These are phyloP conservation scores for Mimumesa dahlbomi DNA, from an alignment of 2,888 invertebrate genomes.

Conservation along the genomic window DNA sequence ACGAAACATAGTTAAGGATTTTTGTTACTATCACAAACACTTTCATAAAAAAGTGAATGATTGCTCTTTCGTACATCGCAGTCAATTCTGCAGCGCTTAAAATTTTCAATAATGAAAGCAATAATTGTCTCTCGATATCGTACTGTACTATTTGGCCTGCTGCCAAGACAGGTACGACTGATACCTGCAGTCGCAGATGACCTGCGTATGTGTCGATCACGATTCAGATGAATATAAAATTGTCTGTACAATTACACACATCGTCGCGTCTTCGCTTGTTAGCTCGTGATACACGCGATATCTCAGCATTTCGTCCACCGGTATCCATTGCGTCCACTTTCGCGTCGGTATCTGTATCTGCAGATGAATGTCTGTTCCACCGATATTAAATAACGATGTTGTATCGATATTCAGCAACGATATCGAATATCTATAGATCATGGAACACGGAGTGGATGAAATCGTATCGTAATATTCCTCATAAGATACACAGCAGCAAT, in stretches of 20 bases:
- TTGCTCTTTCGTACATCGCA: not conserved
- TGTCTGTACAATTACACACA: not conserved
- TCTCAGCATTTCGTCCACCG: not conserved
- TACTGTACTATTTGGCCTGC: slow-evolving; percentile 24
- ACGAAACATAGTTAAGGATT: too few species aligned
- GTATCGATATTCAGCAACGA: slow-evolving; percentile 24
- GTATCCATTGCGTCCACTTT: slow-evolving; percentile 36
- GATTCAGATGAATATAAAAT: not conserved
- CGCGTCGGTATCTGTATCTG: slow-evolving; percentile 11
- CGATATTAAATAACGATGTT: slow-evolving; percentile 36
- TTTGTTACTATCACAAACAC: too few species aligned
- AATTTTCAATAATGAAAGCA: slow-evolving; percentile 33
- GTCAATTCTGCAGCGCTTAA: not conserved
- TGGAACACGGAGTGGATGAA: too few species aligned
- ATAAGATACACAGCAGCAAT: too few species aligned
- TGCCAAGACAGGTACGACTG: slow-evolving; percentile 19
- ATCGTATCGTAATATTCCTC: too few species aligned
- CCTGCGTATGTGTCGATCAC: slow-evolving; percentile 8
- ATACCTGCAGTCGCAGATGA: slow-evolving; percentile 4
- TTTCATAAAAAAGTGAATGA: not conserved
- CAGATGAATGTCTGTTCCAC: slow-evolving; percentile 9
- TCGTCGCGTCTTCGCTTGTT: slow-evolving; percentile 2
- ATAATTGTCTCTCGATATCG: slow-evolving; percentile 12
- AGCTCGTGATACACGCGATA: slow-evolving; percentile 11
- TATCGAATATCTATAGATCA: slow-evolving; percentile 31